Conservation (phyloP, 2,888 invertebrate species). For the Girardia tigrina region DNA sequence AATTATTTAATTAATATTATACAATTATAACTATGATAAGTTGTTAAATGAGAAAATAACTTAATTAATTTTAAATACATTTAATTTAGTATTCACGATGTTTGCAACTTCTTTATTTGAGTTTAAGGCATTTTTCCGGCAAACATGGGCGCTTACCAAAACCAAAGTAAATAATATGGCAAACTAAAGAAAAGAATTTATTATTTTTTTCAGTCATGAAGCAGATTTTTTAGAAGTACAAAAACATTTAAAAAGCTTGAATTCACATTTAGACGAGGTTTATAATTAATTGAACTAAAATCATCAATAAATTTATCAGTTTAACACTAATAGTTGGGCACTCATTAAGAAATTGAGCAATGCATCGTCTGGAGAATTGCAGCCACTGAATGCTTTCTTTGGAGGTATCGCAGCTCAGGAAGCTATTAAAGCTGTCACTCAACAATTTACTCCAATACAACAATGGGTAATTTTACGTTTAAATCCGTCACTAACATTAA, state of each 20-base stretch:
- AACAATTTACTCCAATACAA: constrained; percentile 50
- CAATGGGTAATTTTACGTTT: constrained; percentile 44
- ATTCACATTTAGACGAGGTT: neutral
- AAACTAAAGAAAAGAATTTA: neutral
- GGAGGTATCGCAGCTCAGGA: constrained; percentile 51
- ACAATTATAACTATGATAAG: no score
- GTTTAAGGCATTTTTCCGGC: neutral
- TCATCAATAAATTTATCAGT: constrained; percentile 1
- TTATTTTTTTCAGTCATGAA: neutral
- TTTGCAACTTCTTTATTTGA: neutral
- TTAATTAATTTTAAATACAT: no score
- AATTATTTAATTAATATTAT: no score
- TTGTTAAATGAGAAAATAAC: neutral
- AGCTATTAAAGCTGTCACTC: constrained; percentile 49
- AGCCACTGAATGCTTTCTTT: constrained; percentile 47
- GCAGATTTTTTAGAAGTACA: neutral
- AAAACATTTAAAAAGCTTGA: neutral
- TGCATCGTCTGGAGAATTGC: constrained; percentile 41
- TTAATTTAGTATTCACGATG: constrained; percentile 23
- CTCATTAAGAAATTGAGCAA: neutral
- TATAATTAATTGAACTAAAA: neutral
- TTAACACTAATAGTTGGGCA: neutral
- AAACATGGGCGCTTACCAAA: neutral
- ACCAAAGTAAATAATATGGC: neutral
- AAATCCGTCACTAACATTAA: neutral